Base-by-base conservation (phyloP, 2,888 invertebrate species). In the Diarsia mendica region DNA sequence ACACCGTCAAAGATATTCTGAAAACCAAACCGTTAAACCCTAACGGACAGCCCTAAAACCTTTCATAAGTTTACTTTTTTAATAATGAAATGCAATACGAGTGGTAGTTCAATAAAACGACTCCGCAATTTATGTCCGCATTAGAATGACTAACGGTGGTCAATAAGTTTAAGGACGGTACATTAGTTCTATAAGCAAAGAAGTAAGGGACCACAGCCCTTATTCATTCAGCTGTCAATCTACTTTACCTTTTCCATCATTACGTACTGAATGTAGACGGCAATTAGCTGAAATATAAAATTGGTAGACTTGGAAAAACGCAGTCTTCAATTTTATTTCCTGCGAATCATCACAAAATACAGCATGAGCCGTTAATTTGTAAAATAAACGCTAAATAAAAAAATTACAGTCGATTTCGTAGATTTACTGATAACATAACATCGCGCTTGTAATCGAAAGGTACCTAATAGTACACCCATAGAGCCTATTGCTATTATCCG, bases 41-140 rank as follows among this genome's bases (percentile, higher is more conserved):
- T n/a, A 18, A 72, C 65, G 69, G 88, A 61, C 90, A 92, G 61
- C 91, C 91, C 90, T 90, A 74, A 76, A 76, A 75, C 84, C 85
- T 90, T 90, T 87, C 83, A 89, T 88, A 91, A 92, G 92, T 93
- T 92, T 91, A 92, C 93, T 92, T 92, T 87, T 93, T 94, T 92
- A 94, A 93, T 95, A 94, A 93, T 93, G 91, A 94, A 94, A 93
- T 94, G 93, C 92, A 93, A 89, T 90, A 90, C 92, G 91, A 93
- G 92, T 92, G 90, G 91, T 91, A 91, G 94, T 92, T 92, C 92
- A 92, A 93, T 93, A 93, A 91, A 92, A 91, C 89, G 91, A 89
- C 88, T 87, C 88, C 90, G 88, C 92, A 94, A 95, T 95, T 95
- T 92, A 95, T 94, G 93, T 88, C 88, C 90, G 87, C 93, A 93